Evolutionary conservation across 1,140 invertebrate species (phyloP).

Genomic region (Pseudoatta argentina): DNA sequence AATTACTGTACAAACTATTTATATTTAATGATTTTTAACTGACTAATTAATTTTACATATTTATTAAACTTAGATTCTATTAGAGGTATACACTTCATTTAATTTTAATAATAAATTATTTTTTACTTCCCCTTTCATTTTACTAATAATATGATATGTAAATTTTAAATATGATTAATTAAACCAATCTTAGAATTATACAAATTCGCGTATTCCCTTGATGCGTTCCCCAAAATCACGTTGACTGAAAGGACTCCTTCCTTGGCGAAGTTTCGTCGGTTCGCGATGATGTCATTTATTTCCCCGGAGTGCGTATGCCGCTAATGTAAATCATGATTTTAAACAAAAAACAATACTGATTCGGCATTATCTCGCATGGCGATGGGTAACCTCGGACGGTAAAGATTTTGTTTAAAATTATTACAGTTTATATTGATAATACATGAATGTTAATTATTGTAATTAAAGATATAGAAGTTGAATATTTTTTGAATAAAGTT

Average conservation of each 20-base stretch:
- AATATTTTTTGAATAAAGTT: no score
- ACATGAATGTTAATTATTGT: no score
- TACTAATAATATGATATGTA: not conserved
- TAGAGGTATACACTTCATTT: no score
- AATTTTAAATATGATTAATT: not conserved
- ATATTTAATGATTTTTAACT: conserved; percentile 52
- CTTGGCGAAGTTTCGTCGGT: conserved; percentile 64
- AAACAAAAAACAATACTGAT: no score
- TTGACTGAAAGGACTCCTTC: conserved; percentile 20
- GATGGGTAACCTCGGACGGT: no score
- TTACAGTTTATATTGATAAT: no score
- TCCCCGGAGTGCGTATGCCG: conserved; percentile 65
- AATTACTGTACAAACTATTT: conserved; percentile 35
- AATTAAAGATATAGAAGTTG: no score
- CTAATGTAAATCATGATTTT: not conserved
- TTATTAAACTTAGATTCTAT: conserved; percentile 1
- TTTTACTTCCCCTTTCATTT: not conserved
- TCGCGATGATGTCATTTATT: conserved; percentile 71
- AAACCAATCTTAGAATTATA: conserved; percentile 30
- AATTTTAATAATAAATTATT: conserved; percentile 6
- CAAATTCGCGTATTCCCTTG: conserved; percentile 26
- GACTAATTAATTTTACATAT: conserved; percentile 33
- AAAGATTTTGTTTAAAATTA: no score
- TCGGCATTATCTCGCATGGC: no score
- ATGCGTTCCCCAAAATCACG: not conserved